Percentiles rank a stretch among this genome's conserved stretches.
These are phyloP conservation scores for Clavelina lepadiformis DNA, from an alignment of 23 tunicate genomes.

Conservation along the genomic window DNA sequence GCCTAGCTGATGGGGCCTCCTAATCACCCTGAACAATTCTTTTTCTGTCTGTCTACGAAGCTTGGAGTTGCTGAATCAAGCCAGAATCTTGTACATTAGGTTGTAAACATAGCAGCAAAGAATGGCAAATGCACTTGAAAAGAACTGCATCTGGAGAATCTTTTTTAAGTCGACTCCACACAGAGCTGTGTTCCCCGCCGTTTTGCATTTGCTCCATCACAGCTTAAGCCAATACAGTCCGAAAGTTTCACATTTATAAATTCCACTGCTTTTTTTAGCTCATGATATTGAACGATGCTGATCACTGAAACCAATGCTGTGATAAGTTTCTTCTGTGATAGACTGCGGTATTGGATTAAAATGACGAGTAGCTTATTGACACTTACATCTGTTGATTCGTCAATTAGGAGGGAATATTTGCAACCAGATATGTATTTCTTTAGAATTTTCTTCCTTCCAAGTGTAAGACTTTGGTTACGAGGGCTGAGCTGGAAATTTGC, in stretches of 20 bases:
- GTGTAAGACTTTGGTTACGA: slow-evolving; percentile 5
- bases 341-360: background rate
- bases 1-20: background rate
- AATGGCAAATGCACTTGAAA: background rate
- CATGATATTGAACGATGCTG: slow-evolving; percentile 10
- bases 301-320: slow-evolving; percentile 10
- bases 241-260: background rate
- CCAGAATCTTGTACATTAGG: slow-evolving; percentile 9
- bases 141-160: slow-evolving; percentile 13
- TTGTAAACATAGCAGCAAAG: background rate
- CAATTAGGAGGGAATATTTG: slow-evolving; percentile 15
- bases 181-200: slow-evolving; percentile 5
- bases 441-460: slow-evolving; percentile 1
- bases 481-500: background rate
- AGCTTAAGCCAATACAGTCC: background rate
- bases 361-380: background rate
- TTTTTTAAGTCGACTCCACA: slow-evolving; percentile 6
- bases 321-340: slow-evolving; percentile 2
- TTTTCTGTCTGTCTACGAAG: slow-evolving; percentile 3
- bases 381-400: slow-evolving; percentile 15
- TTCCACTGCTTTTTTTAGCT: slow-evolving; percentile 12
- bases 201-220: slow-evolving; percentile 14
- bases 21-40: slow-evolving; percentile 3
- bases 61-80: slow-evolving; percentile 3
- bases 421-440: background rate